Evolutionary conservation across 2,888 invertebrate genomes (phyloP).

Genomic region (Meiosimyza platycephala): DNA sequence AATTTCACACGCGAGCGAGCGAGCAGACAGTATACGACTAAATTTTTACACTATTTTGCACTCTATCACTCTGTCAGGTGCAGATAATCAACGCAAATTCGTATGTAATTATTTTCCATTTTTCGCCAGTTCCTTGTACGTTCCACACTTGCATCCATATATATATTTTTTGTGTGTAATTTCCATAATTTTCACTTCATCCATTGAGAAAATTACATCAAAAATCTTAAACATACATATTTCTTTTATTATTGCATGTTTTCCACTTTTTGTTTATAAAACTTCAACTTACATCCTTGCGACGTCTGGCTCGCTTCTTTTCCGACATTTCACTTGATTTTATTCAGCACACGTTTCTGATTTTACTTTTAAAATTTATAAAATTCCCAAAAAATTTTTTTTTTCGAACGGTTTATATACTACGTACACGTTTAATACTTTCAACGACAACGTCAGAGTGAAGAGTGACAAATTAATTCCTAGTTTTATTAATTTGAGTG

Average conservation of each 20-base stretch:
- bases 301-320: constrained; percentile 64
- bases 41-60: no score
- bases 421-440: no score
- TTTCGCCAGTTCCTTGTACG: background rate
- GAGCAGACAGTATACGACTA: background rate
- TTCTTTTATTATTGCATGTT: no score
- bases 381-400: constrained; percentile 15
- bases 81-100: background rate
- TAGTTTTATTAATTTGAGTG: constrained; percentile 8
- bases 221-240: no score
- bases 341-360: constrained; percentile 36
- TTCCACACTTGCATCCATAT: background rate
- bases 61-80: no score
- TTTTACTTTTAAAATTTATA: constrained; percentile 34
- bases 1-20: no score
- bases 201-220: background rate
- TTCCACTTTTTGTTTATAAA: constrained; percentile 21
- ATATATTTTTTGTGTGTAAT: background rate
- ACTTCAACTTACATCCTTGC: constrained; percentile 62
- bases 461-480: constrained; percentile 25
- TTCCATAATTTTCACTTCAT: constrained; percentile 29
- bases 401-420: background rate
- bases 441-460: constrained; percentile 16
- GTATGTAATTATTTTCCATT: constrained; percentile 16
- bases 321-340: constrained; percentile 60